Evolutionary conservation across 2,113 vertebrate species (phyloP).

Genomic region (Oryctolagus cuniculus): DNA sequence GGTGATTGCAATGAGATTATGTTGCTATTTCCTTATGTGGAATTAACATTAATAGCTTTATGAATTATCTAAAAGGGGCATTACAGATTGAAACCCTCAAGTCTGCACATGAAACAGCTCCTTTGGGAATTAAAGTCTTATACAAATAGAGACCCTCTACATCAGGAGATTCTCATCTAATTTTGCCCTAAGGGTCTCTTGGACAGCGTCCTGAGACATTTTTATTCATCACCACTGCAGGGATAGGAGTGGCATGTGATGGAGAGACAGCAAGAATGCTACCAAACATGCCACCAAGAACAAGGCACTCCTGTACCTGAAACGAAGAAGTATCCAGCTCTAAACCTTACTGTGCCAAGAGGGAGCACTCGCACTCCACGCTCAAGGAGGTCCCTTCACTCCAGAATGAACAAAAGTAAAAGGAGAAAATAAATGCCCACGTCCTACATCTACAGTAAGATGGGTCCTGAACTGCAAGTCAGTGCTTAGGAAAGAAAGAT

Average conservation of each 20-base stretch:
- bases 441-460: not conserved
- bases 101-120: not conserved
- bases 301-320: not conserved
- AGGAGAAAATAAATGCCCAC: constrained; percentile 22
- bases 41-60: constrained; percentile 41
- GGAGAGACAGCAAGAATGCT: not conserved
- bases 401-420: not conserved
- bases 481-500: not conserved
- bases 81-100: constrained; percentile 16
- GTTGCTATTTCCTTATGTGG: constrained; percentile 38
- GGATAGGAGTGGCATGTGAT: not conserved
- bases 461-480: not conserved
- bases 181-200: not conserved
- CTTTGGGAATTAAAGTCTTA: constrained; percentile 10
- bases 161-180: not conserved
- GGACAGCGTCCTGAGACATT: not conserved
- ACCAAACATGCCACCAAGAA: not conserved
- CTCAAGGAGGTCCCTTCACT: not conserved
- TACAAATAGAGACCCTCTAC: not conserved
- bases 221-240: not conserved
- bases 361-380: not conserved
- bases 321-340: not conserved
- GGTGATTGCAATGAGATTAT: constrained; percentile 49
- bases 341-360: not conserved
- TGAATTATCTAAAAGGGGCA: constrained; percentile 15